Percentiles rank a stretch among this genome's conserved stretches.
Conservation (phyloP, 2,888 invertebrate species). For the Thecocarcelia acutangulata region DNA sequence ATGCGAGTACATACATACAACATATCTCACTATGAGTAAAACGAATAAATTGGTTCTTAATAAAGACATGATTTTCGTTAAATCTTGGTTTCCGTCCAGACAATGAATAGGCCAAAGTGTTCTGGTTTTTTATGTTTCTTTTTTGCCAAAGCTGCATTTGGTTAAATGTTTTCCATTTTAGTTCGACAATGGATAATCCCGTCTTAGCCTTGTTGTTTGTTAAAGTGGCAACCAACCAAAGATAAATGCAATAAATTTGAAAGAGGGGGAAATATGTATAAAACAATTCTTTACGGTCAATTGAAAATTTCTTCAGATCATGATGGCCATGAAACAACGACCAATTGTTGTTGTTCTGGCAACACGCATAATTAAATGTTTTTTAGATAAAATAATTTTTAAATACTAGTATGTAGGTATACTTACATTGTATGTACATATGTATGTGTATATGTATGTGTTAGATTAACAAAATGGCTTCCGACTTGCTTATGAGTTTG, state of each 20-base stretch:
- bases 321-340: conserved; percentile 70
- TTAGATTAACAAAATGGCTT: no score
- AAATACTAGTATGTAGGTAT: no score
- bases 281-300: conserved; percentile 76
- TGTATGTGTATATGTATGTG: no score
- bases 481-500: no score
- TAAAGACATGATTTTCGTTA: conserved; percentile 22
- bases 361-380: conserved; percentile 42
- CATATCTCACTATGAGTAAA: no score
- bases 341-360: neutral
- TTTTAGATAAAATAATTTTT: no score
- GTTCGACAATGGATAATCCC: conserved; percentile 75
- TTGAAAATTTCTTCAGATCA: conserved; percentile 75
- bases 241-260: conserved; percentile 19
- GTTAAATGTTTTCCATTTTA: conserved; percentile 14
- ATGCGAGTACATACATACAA: no score
- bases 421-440: no score
- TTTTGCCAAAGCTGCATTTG: conserved; percentile 8
- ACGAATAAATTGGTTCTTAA: no score
- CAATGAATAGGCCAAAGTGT: conserved; percentile 35
- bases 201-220: conserved; percentile 77
- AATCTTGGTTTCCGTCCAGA: conserved; percentile 48
- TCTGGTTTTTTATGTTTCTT: conserved; percentile 33
- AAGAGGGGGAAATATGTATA: conserved; percentile 7
- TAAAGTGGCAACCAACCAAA: conserved; percentile 69